Evolutionary conservation across 2,888 invertebrate genomes (phyloP), one percentile per base, ranked within the genome.

Genomic region (Diaphora mendica): DNA sequence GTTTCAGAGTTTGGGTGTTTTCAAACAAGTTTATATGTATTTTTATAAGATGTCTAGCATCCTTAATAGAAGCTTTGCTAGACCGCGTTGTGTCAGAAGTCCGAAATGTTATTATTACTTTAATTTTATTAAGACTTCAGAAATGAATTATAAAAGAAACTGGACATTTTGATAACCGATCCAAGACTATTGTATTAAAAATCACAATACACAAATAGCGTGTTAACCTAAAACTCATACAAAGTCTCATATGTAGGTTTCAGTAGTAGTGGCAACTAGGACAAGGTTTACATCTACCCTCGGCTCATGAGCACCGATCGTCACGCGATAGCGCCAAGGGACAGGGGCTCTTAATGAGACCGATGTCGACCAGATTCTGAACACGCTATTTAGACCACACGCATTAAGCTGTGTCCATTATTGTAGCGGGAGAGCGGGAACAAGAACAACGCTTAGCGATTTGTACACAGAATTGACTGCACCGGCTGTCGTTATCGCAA

Each of bases 301-400:
- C 76, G 79, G 83, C 85, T 87, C 87, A 84, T 84, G 71, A 86
- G 82, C 78, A 82, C 79, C 82, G 90, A 91, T 90, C 88, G 88
- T 87, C 90, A 90, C 84, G 84, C 87, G 91, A 92, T 91, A 90
- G 84, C 79, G 77, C 76, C 81, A 75, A 77, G 86, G 88, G 86
- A 85, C 82, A 80, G 82, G 87, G 87, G 86, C 87, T 87, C 77
- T 87, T 92, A 92, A 92, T 91, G 89, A 92, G 87, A 84, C 84
- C 83, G 83, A 83, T 70, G 70, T 70, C 23, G 70, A 74, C 76
- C 77, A 78, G 81, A 80, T 82, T 79, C 70, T 81, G 79, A 83
- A 83, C 85, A 83, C 76, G 83, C 85, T 79, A 85, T 85, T 86
- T 64, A 42, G 30, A 64, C 62, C 44, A 44, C 59, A 39, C 59